Evolutionary conservation across 1,140 invertebrate genomes (phyloP).

Genomic region (Tetramorium parvispinum): DNA sequence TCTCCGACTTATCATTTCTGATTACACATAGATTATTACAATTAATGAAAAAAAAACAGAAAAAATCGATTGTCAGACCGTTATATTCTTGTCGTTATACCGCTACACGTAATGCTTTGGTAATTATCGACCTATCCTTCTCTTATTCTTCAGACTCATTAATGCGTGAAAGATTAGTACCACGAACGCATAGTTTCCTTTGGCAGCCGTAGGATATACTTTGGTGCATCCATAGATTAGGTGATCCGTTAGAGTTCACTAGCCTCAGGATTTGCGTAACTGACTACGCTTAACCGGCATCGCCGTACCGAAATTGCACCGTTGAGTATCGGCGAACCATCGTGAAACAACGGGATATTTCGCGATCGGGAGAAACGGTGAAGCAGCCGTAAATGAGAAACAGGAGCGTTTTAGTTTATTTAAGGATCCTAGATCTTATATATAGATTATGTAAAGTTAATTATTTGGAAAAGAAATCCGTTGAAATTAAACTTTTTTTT

Average conservation of each 20-base stretch:
- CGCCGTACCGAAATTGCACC: slow-evolving; percentile 58
- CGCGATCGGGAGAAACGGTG: slow-evolving; percentile 8
- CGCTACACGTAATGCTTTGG: slow-evolving; percentile 19
- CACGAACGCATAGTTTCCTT: slow-evolving; percentile 17
- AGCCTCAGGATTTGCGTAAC: slow-evolving; percentile 56
- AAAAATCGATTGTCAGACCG: neutral
- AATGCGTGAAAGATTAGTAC: slow-evolving; percentile 51
- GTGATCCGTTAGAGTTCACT: slow-evolving; percentile 56
- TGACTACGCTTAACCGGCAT: slow-evolving; percentile 19
- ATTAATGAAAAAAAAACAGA: slow-evolving; percentile 5
- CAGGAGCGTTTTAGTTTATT: neutral
- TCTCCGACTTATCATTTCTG: neutral
- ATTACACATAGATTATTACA: neutral
- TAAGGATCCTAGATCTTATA: neutral
- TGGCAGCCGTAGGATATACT: neutral
- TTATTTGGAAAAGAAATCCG: neutral
- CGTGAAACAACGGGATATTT: slow-evolving; percentile 52
- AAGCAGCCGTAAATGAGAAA: neutral
- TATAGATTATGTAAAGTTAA: neutral
- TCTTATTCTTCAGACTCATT: slow-evolving; percentile 39
- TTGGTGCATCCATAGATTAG: slow-evolving; percentile 29
- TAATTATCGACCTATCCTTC: slow-evolving; percentile 26
- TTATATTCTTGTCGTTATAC: neutral
- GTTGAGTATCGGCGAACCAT: slow-evolving; percentile 14
- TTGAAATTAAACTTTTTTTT: neutral